Conservation (phyloP, 2,797 vertebrate genomes). For the Anguilla anguilla region DNA sequence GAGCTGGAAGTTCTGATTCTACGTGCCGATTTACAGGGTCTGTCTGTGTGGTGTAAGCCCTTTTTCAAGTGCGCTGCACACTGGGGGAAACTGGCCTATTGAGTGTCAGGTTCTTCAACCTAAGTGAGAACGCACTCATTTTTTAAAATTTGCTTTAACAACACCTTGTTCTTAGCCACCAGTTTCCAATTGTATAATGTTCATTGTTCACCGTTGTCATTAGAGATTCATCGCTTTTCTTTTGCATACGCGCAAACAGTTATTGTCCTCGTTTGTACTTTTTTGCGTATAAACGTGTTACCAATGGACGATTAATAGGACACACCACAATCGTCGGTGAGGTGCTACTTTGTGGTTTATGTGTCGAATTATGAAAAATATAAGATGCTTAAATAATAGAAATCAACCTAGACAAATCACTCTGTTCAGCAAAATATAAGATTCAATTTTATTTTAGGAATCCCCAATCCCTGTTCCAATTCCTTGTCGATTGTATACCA, state of each 20-base stretch:
- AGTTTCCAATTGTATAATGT: not conserved
- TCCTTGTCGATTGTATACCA: not conserved
- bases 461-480: not conserved
- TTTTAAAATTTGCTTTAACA: not conserved
- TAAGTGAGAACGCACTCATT: not conserved
- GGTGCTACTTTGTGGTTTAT: not conserved
- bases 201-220: not conserved
- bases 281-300: not conserved
- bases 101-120: not conserved
- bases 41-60: not conserved
- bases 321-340: not conserved
- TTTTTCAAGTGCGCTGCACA: not conserved
- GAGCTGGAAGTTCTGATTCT: slow-evolving; percentile 49
- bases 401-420: not conserved
- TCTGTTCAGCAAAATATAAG: not conserved
- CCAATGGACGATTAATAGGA: not conserved
- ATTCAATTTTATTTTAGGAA: not conserved
- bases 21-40: slow-evolving; percentile 35
- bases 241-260: not conserved
- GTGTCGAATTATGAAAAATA: not conserved
- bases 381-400: not conserved
- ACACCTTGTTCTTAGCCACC: not conserved
- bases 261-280: not conserved
- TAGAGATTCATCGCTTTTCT: not conserved
- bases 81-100: not conserved